Evolutionary conservation across 1,140 invertebrate species (phyloP).

Genomic region (Eulimnadia texana): DNA sequence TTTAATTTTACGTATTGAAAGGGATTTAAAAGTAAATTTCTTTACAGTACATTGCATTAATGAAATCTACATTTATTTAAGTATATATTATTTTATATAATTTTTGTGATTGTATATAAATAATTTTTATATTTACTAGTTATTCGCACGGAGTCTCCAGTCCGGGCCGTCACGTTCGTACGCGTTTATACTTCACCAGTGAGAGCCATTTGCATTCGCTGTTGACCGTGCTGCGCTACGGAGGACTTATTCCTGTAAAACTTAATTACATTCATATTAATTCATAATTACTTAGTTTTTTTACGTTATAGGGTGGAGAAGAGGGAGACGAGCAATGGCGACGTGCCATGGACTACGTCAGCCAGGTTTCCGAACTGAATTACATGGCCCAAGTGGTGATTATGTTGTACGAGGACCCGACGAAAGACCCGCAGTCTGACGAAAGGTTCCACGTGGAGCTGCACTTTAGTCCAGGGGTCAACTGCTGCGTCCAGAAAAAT

Average conservation of each 20-base stretch:
- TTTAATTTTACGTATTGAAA: too few species aligned
- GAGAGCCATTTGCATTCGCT: constrained; percentile 98
- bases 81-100: too few species aligned
- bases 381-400: constrained; percentile 99
- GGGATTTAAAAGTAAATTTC: too few species aligned
- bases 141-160: constrained; percentile 97
- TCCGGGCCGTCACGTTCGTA: constrained; percentile 91
- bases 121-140: too few species aligned
- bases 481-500: constrained; percentile 89
- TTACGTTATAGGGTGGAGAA: constrained; percentile 14
- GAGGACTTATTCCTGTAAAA: constrained; percentile 74
- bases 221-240: constrained; percentile 86
- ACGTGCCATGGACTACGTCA: constrained; percentile 94
- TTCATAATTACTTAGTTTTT: constrained; percentile 14
- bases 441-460: constrained; percentile 92
- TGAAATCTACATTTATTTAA: too few species aligned
- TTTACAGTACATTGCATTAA: too few species aligned
- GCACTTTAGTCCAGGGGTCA: constrained; percentile 93
- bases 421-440: constrained; percentile 77
- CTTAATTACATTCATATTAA: constrained; percentile 2
- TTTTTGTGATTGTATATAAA: too few species aligned
- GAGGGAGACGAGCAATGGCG: constrained; percentile 92
- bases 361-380: constrained; percentile 92
- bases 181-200: constrained; percentile 95
- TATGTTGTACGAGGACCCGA: constrained; percentile 98